These are phyloP conservation scores for Furnarius figulus DNA, from an alignment of 2,113 vertebrate species.

Conservation along the genomic window DNA sequence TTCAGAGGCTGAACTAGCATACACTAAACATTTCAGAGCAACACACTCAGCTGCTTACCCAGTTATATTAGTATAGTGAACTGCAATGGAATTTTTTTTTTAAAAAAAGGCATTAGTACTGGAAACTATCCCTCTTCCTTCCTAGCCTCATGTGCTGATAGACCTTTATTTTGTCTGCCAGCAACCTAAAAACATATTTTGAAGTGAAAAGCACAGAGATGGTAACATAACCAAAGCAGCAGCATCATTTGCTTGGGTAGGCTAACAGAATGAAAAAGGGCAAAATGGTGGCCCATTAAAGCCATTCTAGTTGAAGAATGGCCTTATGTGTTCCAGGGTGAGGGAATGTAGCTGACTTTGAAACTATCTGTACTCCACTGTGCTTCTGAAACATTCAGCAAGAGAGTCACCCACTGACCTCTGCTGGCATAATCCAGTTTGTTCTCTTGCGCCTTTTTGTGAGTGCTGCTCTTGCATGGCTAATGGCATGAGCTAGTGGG, in stretches of 20 bases:
- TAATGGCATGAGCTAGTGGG: background rate
- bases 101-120: background rate
- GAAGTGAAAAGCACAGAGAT: background rate
- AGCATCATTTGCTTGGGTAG: background rate
- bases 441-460: background rate
- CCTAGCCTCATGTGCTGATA: background rate
- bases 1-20: background rate
- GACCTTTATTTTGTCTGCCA: background rate
- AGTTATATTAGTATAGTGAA: background rate
- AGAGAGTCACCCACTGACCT: constrained; percentile 41
- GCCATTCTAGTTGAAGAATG: background rate
- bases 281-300: background rate
- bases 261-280: background rate
- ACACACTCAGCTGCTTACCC: background rate
- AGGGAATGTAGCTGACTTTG: background rate
- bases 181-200: background rate
- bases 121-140: background rate
- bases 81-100: background rate
- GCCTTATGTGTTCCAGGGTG: background rate
- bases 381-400: background rate
- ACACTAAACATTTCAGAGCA: background rate
- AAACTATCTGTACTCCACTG: background rate
- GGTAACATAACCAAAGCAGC: background rate
- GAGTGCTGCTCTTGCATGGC: background rate
- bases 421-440: constrained; percentile 33